Conservation (phyloP, 2,797 vertebrate genomes). For the Sebastes taczanowskii region DNA sequence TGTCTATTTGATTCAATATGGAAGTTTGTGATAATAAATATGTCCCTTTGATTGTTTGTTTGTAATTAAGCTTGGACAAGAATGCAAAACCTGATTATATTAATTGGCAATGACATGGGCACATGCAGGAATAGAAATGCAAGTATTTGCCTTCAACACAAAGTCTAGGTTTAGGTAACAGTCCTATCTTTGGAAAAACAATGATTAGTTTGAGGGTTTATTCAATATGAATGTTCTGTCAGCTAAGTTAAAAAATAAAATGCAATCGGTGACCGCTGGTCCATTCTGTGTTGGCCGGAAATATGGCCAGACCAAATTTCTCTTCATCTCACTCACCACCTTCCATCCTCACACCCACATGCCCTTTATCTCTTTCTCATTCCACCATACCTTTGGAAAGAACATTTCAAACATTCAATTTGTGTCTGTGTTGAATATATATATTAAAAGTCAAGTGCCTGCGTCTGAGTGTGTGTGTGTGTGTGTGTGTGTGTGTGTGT, state of each 20-base stretch:
- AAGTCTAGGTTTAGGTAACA: neutral
- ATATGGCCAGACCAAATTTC: neutral
- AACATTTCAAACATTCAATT: slow-evolving; percentile 40
- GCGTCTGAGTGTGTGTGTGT: neutral
- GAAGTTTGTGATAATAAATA: neutral
- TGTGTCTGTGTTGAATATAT: slow-evolving; percentile 11
- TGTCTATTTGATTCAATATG: neutral
- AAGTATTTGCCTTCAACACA: neutral
- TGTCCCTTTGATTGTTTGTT: neutral
- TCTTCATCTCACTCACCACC: neutral
- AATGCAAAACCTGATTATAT: neutral
- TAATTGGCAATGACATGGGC: neutral
- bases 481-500: neutral
- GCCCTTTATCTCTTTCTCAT: slow-evolving; percentile 9
- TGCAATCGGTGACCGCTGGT: neutral
- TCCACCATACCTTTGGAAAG: neutral
- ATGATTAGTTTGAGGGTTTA: neutral
- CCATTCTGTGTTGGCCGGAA: neutral
- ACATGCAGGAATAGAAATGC: neutral
- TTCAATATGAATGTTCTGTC: neutral
- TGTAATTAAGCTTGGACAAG: neutral
- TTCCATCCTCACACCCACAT: neutral
- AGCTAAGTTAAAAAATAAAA: neutral
- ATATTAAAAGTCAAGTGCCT: slow-evolving; percentile 17
- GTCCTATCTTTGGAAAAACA: neutral